These are phyloP conservation scores for Telmatochromis sp. DNA, from an alignment of 2,113 vertebrate genomes.

Conservation along the genomic window DNA sequence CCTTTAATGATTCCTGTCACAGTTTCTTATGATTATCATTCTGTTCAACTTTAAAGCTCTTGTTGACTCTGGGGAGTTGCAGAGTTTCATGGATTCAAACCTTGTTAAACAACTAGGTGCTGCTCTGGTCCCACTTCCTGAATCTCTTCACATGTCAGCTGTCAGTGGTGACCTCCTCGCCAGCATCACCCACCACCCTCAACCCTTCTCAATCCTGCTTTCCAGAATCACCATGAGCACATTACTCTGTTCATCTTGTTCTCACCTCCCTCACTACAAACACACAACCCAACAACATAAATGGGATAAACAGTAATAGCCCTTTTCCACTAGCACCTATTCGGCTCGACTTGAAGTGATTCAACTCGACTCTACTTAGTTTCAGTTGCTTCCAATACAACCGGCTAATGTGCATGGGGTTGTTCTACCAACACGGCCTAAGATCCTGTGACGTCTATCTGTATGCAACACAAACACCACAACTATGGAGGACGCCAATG, in stretches of 20 bases:
- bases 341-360: not conserved
- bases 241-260: not conserved
- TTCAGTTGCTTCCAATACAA: not conserved
- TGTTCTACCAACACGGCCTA: not conserved
- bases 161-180: not conserved
- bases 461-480: not conserved
- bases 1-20: not conserved
- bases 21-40: not conserved
- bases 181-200: not conserved
- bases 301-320: not conserved
- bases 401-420: not conserved
- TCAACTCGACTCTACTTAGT: not conserved
- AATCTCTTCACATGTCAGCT: not conserved
- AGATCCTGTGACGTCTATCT: not conserved
- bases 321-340: not conserved
- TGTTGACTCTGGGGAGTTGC: not conserved
- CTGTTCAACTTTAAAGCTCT: not conserved
- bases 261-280: not conserved
- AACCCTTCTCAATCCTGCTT: not conserved
- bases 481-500: not conserved
- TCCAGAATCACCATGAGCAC: accelerated
- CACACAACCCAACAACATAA: not conserved
- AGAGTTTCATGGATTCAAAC: not conserved
- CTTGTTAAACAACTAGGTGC: not conserved
- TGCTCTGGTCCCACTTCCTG: not conserved